A percentile compares a stretch with the other conserved stretches of the same genome.
These are phyloP conservation scores for Sesia apiformis DNA, from an alignment of 2,888 invertebrate species.

Conservation along the genomic window DNA sequence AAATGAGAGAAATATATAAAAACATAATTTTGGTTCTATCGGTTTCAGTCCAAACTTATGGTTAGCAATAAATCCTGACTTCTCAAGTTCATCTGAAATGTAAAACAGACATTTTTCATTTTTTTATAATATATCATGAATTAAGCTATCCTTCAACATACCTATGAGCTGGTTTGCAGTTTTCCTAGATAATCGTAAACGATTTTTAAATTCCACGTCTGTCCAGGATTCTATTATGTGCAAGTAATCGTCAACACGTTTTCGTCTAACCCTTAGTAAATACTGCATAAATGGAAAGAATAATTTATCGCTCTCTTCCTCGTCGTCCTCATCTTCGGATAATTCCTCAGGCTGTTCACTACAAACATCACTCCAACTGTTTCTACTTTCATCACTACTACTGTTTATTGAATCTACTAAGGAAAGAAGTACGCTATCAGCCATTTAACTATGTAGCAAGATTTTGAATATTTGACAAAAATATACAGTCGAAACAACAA, in stretches of 20 bases:
- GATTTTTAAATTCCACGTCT: conserved; percentile 42
- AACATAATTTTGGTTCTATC: conserved; percentile 44
- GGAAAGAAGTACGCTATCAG: conserved; percentile 24
- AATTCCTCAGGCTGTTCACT: conserved; percentile 15
- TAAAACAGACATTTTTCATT: neutral
- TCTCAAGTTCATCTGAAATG: conserved; percentile 46
- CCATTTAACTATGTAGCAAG: conserved; percentile 13
- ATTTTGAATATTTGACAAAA: neutral
- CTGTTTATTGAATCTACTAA: conserved; percentile 21
- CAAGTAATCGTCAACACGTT: conserved; percentile 44
- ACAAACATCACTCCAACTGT: conserved; percentile 37
- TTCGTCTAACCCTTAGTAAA: conserved; percentile 31
- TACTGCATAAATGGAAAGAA: conserved; percentile 50
- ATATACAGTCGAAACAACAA: neutral
- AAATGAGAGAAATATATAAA: conserved; percentile 48
- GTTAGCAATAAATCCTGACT: conserved; percentile 44
- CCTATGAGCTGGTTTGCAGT: conserved; percentile 38
- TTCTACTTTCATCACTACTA: conserved; percentile 33
- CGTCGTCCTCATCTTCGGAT: conserved; percentile 27
- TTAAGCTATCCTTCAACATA: conserved; percentile 10
- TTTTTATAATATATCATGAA: neutral
- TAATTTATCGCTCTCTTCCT: conserved; percentile 28
- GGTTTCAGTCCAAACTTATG: conserved; percentile 49
- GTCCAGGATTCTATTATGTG: conserved; percentile 48
- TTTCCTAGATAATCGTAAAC: conserved; percentile 36